These are phyloP conservation scores for Austrolebias charrua DNA, from an alignment of 2,797 vertebrate species.

Conservation along the genomic window DNA sequence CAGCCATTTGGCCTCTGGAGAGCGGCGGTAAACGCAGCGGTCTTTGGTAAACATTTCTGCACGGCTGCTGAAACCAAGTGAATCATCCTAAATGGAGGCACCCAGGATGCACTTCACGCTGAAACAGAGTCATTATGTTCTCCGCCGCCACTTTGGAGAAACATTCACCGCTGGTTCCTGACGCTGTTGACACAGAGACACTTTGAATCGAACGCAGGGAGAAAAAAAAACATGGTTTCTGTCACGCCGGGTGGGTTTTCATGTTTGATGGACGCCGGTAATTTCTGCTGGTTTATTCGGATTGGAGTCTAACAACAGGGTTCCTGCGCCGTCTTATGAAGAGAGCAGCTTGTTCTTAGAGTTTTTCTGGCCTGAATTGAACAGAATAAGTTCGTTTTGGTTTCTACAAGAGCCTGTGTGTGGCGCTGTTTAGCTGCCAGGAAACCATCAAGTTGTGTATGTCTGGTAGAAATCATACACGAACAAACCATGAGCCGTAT, in stretches of 20 bases:
- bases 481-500: too few relatives aligned
- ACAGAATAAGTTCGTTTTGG: too few relatives aligned
- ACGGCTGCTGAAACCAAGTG: constrained; percentile 43
- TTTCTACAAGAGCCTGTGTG: too few relatives aligned
- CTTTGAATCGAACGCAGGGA: constrained; percentile 47
- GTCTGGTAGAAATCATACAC: too few relatives aligned
- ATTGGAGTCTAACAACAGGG: constrained; percentile 12
- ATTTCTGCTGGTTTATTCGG: constrained; percentile 28
- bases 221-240: constrained; percentile 33
- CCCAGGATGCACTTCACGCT: constrained; percentile 50
- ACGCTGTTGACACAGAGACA: constrained; percentile 35
- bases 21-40: constrained; percentile 20
- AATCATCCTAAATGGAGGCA: constrained; percentile 54
- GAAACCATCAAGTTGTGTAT: too few relatives aligned
- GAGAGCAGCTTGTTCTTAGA: too few relatives aligned
- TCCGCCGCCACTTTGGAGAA: constrained; percentile 52
- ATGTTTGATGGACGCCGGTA: background rate
- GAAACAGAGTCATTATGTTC: constrained; percentile 54
- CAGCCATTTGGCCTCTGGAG: constrained; percentile 19
- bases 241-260: constrained; percentile 11
- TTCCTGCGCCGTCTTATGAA: too few relatives aligned
- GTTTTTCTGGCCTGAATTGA: too few relatives aligned
- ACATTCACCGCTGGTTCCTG: constrained; percentile 32
- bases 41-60: constrained; percentile 37
- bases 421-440: too few relatives aligned